phyloP scores from a whole-genome alignment of 2,113 vertebrate genomes.

The Chloropsis cyanopogon region DNA sequence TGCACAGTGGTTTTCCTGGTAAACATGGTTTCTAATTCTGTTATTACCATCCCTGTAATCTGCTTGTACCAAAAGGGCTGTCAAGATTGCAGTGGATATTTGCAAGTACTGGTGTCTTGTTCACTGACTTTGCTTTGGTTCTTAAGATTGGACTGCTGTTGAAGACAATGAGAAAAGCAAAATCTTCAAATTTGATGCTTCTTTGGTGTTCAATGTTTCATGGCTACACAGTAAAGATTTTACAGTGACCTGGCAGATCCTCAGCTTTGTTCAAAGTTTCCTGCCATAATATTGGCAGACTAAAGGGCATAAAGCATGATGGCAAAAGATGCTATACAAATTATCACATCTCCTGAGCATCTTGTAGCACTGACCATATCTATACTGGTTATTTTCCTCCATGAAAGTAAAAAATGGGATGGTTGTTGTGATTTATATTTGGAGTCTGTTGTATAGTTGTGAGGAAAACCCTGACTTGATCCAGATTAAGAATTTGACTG shows the following conservation, averaged over 20 bases:
- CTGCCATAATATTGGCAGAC: not conserved
- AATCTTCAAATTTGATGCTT: not conserved
- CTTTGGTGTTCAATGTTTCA: not conserved
- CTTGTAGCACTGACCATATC: not conserved
- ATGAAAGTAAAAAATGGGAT: not conserved
- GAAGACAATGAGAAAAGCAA: not conserved
- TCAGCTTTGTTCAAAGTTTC: not conserved
- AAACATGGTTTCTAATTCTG: not conserved
- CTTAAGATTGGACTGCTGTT: not conserved
- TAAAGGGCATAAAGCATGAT: not conserved
- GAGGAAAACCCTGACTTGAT: not conserved
- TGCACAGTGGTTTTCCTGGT: not conserved
- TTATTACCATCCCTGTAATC: not conserved
- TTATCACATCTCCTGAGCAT: not conserved
- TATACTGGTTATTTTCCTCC: not conserved
- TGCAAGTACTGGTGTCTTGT: not conserved
- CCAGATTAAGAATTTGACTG: not conserved
- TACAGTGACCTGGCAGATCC: not conserved
- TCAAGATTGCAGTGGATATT: not conserved
- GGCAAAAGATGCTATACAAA: not conserved
- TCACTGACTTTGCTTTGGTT: not conserved
- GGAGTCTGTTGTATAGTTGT: not conserved
- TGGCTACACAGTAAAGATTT: not conserved
- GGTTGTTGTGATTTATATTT: not conserved
- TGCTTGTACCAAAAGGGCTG: not conserved